phyloP scores from a whole-genome alignment of 2,113 vertebrate species.

The Gasterosteus nipponicus region DNA sequence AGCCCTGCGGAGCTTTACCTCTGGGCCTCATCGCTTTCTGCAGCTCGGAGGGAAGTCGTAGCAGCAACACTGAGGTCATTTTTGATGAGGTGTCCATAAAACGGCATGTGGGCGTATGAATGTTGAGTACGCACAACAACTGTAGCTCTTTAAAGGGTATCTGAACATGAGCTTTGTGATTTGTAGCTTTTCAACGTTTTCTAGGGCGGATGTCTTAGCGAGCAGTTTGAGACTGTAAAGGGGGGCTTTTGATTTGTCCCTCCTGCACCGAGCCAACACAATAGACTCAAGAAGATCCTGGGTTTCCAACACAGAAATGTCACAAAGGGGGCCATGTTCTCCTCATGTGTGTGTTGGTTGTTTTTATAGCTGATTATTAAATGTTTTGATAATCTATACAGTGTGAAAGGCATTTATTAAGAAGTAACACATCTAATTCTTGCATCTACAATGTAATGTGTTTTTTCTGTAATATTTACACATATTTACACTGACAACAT shows the following conservation, averaged over 20 bases:
- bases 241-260: not conserved
- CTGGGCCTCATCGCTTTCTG: constrained; percentile 5
- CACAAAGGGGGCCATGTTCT: not conserved
- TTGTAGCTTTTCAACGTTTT: not conserved
- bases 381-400: not conserved
- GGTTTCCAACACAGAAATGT: not conserved
- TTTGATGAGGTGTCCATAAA: not conserved
- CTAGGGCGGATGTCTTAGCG: not conserved
- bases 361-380: too few species aligned
- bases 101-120: not conserved
- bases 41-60: constrained; percentile 5
- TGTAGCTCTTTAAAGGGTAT: not conserved
- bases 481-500: not conserved
- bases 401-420: not conserved
- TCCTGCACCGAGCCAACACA: not conserved
- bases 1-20: constrained; percentile 18
- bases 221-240: not conserved
- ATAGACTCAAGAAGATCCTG: not conserved
- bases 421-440: not conserved
- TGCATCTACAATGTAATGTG: not conserved
- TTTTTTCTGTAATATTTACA: not conserved
- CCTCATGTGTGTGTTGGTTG: not conserved
- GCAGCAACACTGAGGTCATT: constrained; percentile 1
- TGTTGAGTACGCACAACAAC: not conserved
- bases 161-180: not conserved